Conservation (phyloP, 2,113 vertebrate species). For the Cacatua alba region DNA sequence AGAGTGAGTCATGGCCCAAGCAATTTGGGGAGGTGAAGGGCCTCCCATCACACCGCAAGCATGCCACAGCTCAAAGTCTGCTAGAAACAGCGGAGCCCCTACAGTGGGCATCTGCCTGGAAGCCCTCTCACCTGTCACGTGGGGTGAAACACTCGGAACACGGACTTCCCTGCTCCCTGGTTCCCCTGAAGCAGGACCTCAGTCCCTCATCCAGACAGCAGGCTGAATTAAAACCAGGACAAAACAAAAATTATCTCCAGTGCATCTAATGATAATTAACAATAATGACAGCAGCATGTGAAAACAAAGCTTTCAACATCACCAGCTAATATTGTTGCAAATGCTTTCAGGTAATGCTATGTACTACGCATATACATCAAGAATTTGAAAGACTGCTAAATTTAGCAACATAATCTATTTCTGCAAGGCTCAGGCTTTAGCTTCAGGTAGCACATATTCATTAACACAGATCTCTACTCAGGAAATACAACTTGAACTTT, state of each 20-base stretch:
- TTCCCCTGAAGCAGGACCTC: neutral
- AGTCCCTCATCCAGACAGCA: neutral
- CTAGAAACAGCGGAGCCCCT: neutral
- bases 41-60: fast-evolving
- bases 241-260: neutral
- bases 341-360: neutral
- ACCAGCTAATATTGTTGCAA: neutral
- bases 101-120: fast-evolving
- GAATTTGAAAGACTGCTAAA: neutral
- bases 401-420: neutral
- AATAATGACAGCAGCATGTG: neutral
- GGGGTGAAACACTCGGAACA: fast-evolving
- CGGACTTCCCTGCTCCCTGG: no score
- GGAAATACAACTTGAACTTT: neutral
- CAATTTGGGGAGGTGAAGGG: fast-evolving
- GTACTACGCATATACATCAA: neutral
- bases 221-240: neutral
- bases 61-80: neutral
- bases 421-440: neutral
- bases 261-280: neutral
- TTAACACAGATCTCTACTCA: neutral
- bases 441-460: neutral
- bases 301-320: neutral
- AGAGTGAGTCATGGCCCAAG: neutral
- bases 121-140: fast-evolving